Evolutionary conservation across 2,888 invertebrate genomes (phyloP).

Genomic region (Adela reaumurella): DNA sequence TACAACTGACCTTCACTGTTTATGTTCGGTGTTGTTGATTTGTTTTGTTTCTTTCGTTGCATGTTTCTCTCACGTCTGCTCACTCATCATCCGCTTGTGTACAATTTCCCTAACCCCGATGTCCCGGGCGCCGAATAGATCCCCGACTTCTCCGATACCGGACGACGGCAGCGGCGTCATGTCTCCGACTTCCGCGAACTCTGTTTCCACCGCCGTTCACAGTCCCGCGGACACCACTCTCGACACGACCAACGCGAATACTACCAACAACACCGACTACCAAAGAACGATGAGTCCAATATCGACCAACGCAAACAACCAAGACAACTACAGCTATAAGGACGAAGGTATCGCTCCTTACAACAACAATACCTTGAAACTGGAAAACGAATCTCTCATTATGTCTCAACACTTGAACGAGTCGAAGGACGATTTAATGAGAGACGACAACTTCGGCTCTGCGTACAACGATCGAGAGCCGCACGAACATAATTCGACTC

Average conservation of each 20-base stretch:
- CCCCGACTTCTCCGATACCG: slow-evolving; percentile 34
- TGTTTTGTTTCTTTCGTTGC: slow-evolving; percentile 28
- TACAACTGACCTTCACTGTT: slow-evolving; percentile 15
- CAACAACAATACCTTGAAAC: slow-evolving; percentile 48
- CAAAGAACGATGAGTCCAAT: slow-evolving; percentile 38
- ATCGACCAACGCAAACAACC: slow-evolving; percentile 20
- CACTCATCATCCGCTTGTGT: slow-evolving; percentile 50
- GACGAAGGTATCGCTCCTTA: slow-evolving; percentile 27
- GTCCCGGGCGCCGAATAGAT: slow-evolving; percentile 25
- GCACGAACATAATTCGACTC: slow-evolving; percentile 24
- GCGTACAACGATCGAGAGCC: slow-evolving; percentile 29
- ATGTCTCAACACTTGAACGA: slow-evolving; percentile 40
- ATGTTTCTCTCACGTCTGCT: slow-evolving; percentile 50
- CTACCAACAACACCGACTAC: slow-evolving; percentile 30
- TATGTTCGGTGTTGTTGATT: slow-evolving; percentile 16
- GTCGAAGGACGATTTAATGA: slow-evolving; percentile 36
- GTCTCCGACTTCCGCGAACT: slow-evolving; percentile 33
- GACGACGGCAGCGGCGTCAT: slow-evolving; percentile 38
- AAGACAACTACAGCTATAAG: slow-evolving; percentile 61
- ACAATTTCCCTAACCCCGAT: slow-evolving; percentile 19
- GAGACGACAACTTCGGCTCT: slow-evolving; percentile 34
- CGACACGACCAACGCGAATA: slow-evolving; percentile 28
- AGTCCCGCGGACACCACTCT: slow-evolving; percentile 23
- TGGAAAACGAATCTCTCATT: slow-evolving; percentile 44
- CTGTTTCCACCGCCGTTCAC: slow-evolving; percentile 20